Percentiles rank a stretch among this genome's conserved stretches.
Evolutionary conservation across 2,797 vertebrate genomes (phyloP).

Genomic region (Rhinella marina): DNA sequence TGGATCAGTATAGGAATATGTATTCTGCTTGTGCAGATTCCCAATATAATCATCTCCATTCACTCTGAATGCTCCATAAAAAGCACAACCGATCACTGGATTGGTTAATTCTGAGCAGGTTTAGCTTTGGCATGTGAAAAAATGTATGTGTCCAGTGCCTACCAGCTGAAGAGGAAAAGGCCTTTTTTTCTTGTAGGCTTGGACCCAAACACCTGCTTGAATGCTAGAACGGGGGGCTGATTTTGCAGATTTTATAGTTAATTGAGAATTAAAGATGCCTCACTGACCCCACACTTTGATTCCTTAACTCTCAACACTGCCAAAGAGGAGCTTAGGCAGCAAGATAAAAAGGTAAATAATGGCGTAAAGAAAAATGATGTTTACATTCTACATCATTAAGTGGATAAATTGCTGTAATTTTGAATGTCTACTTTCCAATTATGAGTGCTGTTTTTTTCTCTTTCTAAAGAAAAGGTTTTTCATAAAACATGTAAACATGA

Average conservation of each 20-base stretch:
- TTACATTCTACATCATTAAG: slow-evolving; percentile 12
- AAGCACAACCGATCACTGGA: background rate
- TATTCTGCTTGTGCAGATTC: background rate
- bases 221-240: background rate
- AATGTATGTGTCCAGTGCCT: background rate
- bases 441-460: background rate
- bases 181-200: background rate
- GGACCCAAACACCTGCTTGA: background rate
- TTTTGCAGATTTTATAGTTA: background rate
- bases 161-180: background rate
- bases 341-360: background rate
- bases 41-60: background rate
- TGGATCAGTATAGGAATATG: background rate
- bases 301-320: background rate
- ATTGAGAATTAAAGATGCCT: background rate
- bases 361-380: slow-evolving; percentile 1
- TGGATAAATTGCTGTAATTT: slow-evolving; percentile 3
- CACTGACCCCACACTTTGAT: slow-evolving; percentile 8
- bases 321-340: background rate
- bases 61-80: background rate
- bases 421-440: background rate
- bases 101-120: background rate
- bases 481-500: background rate
- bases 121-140: background rate
- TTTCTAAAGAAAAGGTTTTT: background rate